Evolutionary conservation across 2,113 vertebrate species (phyloP), one percentile per base, ranked within the genome.

Genomic region (Sula dactylatra): DNA sequence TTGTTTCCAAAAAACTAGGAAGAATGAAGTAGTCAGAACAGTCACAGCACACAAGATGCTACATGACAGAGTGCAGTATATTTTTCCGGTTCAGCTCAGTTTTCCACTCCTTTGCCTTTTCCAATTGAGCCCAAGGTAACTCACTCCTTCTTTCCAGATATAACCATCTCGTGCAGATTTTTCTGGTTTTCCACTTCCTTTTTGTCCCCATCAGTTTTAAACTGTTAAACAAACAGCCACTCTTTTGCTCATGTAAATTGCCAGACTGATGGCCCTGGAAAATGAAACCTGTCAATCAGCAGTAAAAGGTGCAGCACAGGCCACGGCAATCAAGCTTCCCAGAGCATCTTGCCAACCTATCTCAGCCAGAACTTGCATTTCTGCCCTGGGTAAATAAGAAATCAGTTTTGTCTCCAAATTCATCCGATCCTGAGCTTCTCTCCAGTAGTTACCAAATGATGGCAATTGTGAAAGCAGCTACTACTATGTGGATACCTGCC

Each of bases 21-120:
- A 92, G 90, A 94, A 78, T 36, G 18, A 96, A 93, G 50, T 52
- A 93, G 83, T 80, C 88, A 88, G 82, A 97, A 96, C 52, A 77
- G 65, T 93, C 67, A 93, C 84, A 95, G 85, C 76, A 88, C 59
- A 96, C 24, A 90, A 94, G 81, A 94, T 92, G 74, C 88, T 94
- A 85, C 44, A 79, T 83, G 70, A 94, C 86, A 70, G 67, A 72
- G 66, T 72, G 70, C 93, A 95, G 56, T 78, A 89, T 88, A 78
- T 84, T 97, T 91, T 97, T 96, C 97, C 96, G 98, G 94, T 97
- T 98, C 97, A 97, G 95, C 92, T 98, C 96, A 97, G 96, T 97
- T 98, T 96, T 98, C 96, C 89, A 96, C 93, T 96, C 91, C 93
- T 98, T 97, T 98, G 96, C 94, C 97, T 97, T 98, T 98, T 96